phyloP scores from a whole-genome alignment of 37 sponge, comb jelly and placozoan genomes.

The Ephydatia muelleri region DNA sequence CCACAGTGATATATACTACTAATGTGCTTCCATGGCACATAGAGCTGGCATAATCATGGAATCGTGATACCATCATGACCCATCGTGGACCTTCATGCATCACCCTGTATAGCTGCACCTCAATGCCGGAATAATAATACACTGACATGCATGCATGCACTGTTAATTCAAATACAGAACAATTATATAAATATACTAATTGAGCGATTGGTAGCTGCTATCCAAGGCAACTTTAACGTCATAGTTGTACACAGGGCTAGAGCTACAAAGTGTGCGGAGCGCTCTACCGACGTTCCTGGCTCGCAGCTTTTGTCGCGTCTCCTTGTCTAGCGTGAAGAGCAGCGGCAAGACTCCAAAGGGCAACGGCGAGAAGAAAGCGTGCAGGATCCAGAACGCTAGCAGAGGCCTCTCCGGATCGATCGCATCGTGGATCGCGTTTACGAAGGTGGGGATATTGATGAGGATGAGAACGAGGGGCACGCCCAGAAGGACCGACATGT shows the following conservation, averaged over 20 bases:
- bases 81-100: too few relatives aligned
- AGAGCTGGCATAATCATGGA: too few relatives aligned
- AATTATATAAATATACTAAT: too few relatives aligned
- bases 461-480: constrained; percentile 56
- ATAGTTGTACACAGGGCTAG: not conserved
- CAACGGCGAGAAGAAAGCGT: constrained; percentile 57
- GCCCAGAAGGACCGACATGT: constrained; percentile 44
- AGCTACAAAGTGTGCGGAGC: not conserved
- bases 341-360: constrained; percentile 43
- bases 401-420: constrained; percentile 8
- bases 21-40: too few relatives aligned
- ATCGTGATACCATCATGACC: too few relatives aligned
- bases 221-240: not conserved
- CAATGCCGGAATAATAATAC: too few relatives aligned
- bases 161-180: too few relatives aligned
- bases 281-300: not conserved
- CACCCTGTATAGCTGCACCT: too few relatives aligned
- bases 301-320: constrained; percentile 27
- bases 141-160: too few relatives aligned
- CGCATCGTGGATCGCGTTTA: constrained; percentile 47
- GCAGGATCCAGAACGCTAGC: constrained; percentile 42
- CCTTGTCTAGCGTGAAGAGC: constrained; percentile 51
- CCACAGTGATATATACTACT: too few relatives aligned
- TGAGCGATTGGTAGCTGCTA: not conserved
- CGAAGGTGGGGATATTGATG: constrained; percentile 43